A percentile compares a stretch with the other conserved stretches of the same genome.
Evolutionary conservation across 92 coral and sea anemone species (phyloP).

Genomic region (Phymanthus crucifer): DNA sequence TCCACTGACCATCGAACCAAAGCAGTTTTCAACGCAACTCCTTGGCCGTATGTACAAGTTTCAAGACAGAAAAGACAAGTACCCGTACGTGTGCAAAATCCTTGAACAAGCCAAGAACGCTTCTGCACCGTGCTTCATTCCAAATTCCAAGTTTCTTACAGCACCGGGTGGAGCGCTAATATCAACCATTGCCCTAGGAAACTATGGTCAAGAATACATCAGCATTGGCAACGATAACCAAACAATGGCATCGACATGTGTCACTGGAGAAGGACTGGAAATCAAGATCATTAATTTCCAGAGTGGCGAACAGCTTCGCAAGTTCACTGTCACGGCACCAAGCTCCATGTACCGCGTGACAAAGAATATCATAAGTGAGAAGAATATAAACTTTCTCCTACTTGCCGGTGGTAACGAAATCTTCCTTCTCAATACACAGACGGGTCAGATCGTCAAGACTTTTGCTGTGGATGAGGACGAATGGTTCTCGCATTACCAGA

Average conservation of each 20-base stretch:
- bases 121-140: slow-evolving; percentile 78
- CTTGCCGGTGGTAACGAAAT: slow-evolving; percentile 80
- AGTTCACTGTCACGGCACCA: slow-evolving; percentile 70
- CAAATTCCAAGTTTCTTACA: slow-evolving; percentile 83
- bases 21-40: slow-evolving; percentile 89
- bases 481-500: slow-evolving; percentile 60
- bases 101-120: slow-evolving; percentile 73
- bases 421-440: slow-evolving; percentile 73
- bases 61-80: slow-evolving; percentile 61
- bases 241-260: slow-evolving; percentile 67
- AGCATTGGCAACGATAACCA: slow-evolving; percentile 84
- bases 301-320: slow-evolving; percentile 71
- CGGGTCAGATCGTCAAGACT: slow-evolving; percentile 72
- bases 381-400: slow-evolving; percentile 50
- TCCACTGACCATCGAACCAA: slow-evolving; percentile 75
- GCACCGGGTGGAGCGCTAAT: slow-evolving; percentile 96
- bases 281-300: slow-evolving; percentile 76
- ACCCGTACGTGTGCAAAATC: slow-evolving; percentile 73
- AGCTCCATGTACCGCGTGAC: slow-evolving; percentile 57
- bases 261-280: slow-evolving; percentile 65
- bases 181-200: slow-evolving; percentile 74
- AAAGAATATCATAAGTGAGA: slow-evolving; percentile 64
- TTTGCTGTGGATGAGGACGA: slow-evolving; percentile 77
- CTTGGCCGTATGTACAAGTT: slow-evolving; percentile 92
- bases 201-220: slow-evolving; percentile 59